These are phyloP conservation scores for Beris morrisii DNA, from an alignment of 2,888 invertebrate species.

Conservation along the genomic window DNA sequence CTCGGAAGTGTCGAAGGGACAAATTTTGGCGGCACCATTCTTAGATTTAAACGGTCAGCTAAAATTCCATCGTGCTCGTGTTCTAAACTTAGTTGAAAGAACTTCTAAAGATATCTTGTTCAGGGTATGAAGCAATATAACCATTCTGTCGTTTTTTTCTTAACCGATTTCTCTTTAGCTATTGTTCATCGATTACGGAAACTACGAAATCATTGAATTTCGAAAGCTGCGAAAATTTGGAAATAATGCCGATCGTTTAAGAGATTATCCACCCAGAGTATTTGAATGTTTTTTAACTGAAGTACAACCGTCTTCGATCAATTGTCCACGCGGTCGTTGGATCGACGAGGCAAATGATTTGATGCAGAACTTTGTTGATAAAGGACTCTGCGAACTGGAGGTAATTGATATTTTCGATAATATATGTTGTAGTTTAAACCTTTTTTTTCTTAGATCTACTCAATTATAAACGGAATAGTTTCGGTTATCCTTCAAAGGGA, in stretches of 20 bases:
- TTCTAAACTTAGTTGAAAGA: slow-evolving; percentile 53
- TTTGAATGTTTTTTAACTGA: slow-evolving; percentile 72
- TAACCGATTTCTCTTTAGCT: slow-evolving; percentile 58
- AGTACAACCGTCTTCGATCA: slow-evolving; percentile 68
- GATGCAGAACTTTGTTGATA: slow-evolving; percentile 55
- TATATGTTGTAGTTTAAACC: slow-evolving; percentile 15
- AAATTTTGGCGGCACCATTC: slow-evolving; percentile 64
- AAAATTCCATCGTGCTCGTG: slow-evolving; percentile 62
- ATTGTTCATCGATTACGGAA: slow-evolving; percentile 79
- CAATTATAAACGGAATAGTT: slow-evolving; percentile 75
- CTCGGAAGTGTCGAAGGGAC: slow-evolving; percentile 55
- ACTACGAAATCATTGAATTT: slow-evolving; percentile 57
- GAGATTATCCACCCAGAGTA: slow-evolving; percentile 62
- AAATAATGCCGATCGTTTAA: slow-evolving; percentile 41
- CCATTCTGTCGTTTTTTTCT: not conserved
- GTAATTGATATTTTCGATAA: slow-evolving; percentile 45
- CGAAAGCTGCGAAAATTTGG: slow-evolving; percentile 57
- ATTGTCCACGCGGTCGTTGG: slow-evolving; percentile 66
- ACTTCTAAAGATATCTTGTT: slow-evolving; percentile 40
- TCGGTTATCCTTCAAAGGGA: slow-evolving; percentile 64
- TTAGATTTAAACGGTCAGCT: slow-evolving; percentile 48
- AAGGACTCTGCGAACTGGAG: slow-evolving; percentile 57
- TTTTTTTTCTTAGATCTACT: slow-evolving; percentile 60
- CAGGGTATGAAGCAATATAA: slow-evolving; percentile 38
- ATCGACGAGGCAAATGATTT: slow-evolving; percentile 58